phyloP scores from a whole-genome alignment of 2,888 invertebrate species.

The Megalurothrips usitatus region DNA sequence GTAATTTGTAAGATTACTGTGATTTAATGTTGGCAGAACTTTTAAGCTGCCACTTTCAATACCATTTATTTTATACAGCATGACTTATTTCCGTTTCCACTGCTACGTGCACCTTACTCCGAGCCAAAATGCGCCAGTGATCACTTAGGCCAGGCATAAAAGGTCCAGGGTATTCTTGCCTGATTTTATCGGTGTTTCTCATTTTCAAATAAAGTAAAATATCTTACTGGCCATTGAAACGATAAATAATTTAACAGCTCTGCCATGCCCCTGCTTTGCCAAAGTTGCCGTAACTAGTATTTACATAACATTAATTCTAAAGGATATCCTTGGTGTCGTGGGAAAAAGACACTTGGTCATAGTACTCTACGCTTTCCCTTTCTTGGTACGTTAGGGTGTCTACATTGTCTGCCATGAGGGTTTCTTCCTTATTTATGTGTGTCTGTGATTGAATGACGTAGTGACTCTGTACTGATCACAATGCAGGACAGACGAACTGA shows the following conservation, averaged over 20 bases:
- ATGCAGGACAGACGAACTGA: conserved; percentile 16
- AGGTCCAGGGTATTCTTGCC: too few species aligned
- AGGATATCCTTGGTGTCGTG: conserved; percentile 8
- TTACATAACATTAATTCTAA: not conserved
- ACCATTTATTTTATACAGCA: conserved; percentile 8
- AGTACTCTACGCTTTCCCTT: too few species aligned
- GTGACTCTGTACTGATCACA: not conserved
- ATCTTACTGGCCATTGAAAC: not conserved
- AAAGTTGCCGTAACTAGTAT: not conserved
- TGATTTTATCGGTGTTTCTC: too few species aligned
- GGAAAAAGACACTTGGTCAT: not conserved
- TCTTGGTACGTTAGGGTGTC: too few species aligned
- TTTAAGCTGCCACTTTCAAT: not conserved
- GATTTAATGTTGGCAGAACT: not conserved
- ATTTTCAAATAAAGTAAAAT: not conserved
- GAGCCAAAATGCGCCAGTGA: not conserved
- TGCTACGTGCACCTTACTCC: not conserved
- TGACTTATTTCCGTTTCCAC: not conserved
- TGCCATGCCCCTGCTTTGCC: conserved; percentile 19
- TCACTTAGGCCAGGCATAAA: not conserved
- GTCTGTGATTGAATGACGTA: not conserved
- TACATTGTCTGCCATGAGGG: too few species aligned
- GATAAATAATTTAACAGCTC: not conserved
- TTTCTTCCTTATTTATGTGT: not conserved
- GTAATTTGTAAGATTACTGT: not conserved